Evolutionary conservation across 1,140 invertebrate species (phyloP), one percentile per base, ranked within the genome.

Genomic region (Notospermus geniculatus): DNA sequence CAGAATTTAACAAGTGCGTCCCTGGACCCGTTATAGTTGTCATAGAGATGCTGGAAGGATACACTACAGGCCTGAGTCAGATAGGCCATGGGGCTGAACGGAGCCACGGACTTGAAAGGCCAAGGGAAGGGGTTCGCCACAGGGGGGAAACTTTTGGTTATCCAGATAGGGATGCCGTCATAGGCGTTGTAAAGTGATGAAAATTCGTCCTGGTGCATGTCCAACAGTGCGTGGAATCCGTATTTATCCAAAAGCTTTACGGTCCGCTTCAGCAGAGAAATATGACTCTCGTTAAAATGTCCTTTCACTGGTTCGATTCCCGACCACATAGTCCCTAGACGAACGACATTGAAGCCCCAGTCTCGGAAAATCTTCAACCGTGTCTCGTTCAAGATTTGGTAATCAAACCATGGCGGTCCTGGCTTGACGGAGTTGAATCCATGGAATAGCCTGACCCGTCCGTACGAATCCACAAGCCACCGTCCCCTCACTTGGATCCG

Each of bases 161-260:
- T 4, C 71, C 71, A 73, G 19, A 22, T 19, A 22, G 71, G 71
- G 25, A 71, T 57, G 5, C 71, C 71, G 46, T 73, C 71, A 57
- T 73, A 73, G 23, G 56, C 52, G 13, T 50, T 32, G 29, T 57
- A 67, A 9, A 17, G 25, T 22, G 62, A 59, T 17, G 71, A 70
- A 22, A 71, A 46, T 25, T 60, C 66, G 54, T 73, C 71, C 63
- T 73, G 71, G 36, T 73, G 71, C 60, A 73, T 64, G 59, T 73
- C 71, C 15, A 73, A 23, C 23, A 73, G 63, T 25, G 60, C 60
- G 53, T 66, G 69, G 15, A 73, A 67, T 19, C 71, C 71, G 45
- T 64, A 46, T 23, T 67, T 54, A 39, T 54, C 69, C 17, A 71
- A 52, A 2, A n/a, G 30, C 7, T 65, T 36, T 5, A 73, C 64